Evolutionary conservation across 2,797 vertebrate genomes (phyloP), one percentile per base, ranked within the genome.

Genomic region (Falco novaeseelandiae): DNA sequence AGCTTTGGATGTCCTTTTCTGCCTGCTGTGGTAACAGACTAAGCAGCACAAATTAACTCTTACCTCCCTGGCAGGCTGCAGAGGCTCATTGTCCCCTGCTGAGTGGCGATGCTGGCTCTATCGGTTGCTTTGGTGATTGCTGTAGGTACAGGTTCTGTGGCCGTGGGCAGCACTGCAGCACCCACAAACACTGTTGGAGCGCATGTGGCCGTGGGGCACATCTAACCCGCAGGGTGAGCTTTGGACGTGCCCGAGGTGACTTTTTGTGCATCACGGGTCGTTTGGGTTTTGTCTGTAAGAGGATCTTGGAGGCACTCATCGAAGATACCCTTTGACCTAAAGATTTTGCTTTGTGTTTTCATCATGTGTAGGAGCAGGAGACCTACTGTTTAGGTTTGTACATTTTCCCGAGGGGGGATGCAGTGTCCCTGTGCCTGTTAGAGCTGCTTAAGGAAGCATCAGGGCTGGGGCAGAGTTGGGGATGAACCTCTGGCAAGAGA

Each of bases 121-220:
- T 40, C 14, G 4, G 0, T 27, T 23, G n/a, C 0, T 0, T 42
- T 48, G 1, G 8, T 36, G 22, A 19, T 16, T 63, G n/a, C 42
- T 6, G 42, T 26, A 25, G 44, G 48, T 32, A 8, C 18, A 22
- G 65, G 5, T 34, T 78, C 22, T 10, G 7, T 38, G 44, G 32
- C 44, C 40, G 1, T 22, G 27, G 44, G 26, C 54, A 72, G 40
- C 77, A 73, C 80, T 69, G 62, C 34, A 23, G 14, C 2, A 18
- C 52, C 71, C n/a, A 17, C 26, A 20, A 40, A 36, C 22, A n/a
- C n/a, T 10, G 0, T 2, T 49, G 26, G 38, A 54, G 48, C 42
- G 21, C 30, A 7, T 26, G n/a, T 51, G 59, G 15, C 82, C 48
- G 4, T 36, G 34, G 69, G 59, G 19, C 7, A 6, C 5, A 6